A percentile compares a stretch with the other conserved stretches of the same genome.
phyloP scores from a whole-genome alignment of 2,113 vertebrate genomes.

The Lagopus muta region DNA sequence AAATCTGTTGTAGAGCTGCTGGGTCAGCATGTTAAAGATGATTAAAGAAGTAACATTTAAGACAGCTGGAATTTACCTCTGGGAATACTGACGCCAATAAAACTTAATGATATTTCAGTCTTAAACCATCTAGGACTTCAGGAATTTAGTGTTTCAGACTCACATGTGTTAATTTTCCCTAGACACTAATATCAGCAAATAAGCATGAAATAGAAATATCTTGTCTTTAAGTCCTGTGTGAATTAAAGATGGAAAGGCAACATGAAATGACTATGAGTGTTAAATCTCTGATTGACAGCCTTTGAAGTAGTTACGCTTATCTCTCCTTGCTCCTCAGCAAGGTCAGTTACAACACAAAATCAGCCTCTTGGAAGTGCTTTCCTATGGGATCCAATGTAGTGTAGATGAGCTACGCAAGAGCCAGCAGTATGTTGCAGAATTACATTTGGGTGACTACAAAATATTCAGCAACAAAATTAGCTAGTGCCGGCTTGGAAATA shows the following conservation, averaged over 20 bases:
- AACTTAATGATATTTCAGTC: neutral
- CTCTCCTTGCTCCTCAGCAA: neutral
- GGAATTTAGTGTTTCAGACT: neutral
- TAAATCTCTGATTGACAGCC: neutral
- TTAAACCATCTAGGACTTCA: neutral
- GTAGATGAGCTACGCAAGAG: neutral
- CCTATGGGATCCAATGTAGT: neutral
- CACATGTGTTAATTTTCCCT: neutral
- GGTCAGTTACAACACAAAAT: neutral
- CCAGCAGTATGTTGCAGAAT: neutral
- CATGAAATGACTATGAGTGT: neutral
- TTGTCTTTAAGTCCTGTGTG: neutral
- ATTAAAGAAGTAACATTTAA: neutral
- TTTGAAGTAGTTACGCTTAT: neutral
- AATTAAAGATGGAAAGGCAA: slow-evolving; percentile 18
- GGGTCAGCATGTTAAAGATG: neutral
- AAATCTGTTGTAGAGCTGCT: neutral
- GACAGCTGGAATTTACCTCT: neutral
- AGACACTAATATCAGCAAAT: neutral
- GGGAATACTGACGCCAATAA: neutral
- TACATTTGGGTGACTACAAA: fast-evolving
- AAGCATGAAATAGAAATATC: slow-evolving; percentile 28
- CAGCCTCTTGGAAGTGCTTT: neutral
- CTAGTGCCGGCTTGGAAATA: neutral
- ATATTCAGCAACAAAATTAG: neutral